Base-by-base conservation (phyloP, 2,888 invertebrate species). In the Perdita meconis region DNA sequence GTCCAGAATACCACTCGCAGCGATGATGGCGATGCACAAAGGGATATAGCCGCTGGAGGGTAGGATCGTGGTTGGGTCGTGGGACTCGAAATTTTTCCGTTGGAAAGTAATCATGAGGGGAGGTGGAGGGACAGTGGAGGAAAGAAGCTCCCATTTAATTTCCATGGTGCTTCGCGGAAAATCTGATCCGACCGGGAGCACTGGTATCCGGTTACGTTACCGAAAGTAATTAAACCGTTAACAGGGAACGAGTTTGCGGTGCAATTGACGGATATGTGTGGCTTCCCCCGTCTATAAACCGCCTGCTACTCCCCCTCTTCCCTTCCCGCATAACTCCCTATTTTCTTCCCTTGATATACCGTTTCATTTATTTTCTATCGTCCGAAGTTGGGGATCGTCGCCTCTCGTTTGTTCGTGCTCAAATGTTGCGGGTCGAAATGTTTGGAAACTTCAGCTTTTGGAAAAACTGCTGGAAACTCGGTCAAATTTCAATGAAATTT, bases 191-290 rank as follows among this genome's bases (percentile, higher is more conserved):
- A 5, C 13, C 26, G 64, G 61, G 38, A 72, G 68, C 64, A 56
- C 70, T 50, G 61, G 66, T 71, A 81, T 88, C 87, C 83, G 81
- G 74, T 74, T 66, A 72, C 53, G 79, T 82, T 88, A 83, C 85
- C 22, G 78, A 89, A 89, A 90, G 88, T 90, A 89, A 90, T 90
- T 89, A 89, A 90, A 90, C 87, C 87, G 84, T 89, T 88, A 89
- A 86, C 82, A 76, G 77, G 56, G 47, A 67, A 67, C 73, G 76
- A 82, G 84, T 84, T 80, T 74, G 69, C 79, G 59, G 59, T 75
- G 40, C 66, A 65, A 61, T 65, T 59, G 38, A 44, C 71, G 70
- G 63, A 71, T 79, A 82, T 71, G 74, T 60, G 24, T 51, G 38
- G 53, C 55, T 57, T n/a, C 56, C n/a, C 24, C 26, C 59, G 6